Evolutionary conservation across 37 sponge, comb jelly and placozoan genomes (phyloP).

Genomic region (Halisarca cf. caerulea): DNA sequence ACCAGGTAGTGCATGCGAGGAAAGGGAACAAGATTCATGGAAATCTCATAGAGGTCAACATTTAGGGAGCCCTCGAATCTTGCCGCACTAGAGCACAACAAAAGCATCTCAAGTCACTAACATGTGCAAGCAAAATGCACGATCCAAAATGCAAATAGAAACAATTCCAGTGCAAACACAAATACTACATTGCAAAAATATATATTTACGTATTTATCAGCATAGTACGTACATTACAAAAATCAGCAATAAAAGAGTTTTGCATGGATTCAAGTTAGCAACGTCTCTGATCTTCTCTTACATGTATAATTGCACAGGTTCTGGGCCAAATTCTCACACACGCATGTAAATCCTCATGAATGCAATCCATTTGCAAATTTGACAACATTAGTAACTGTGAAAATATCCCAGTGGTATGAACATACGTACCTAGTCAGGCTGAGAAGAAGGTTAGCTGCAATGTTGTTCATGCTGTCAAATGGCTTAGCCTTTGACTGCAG

Average conservation of each 20-base stretch:
- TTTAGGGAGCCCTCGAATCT: conserved; percentile 98
- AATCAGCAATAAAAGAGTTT: no score
- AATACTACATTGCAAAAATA: not conserved
- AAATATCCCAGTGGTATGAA: not conserved
- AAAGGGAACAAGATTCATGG: conserved; percentile 98
- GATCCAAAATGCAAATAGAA: no score
- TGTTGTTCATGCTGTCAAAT: conserved; percentile 97
- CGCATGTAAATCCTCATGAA: conserved; percentile 4
- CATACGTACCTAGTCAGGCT: conserved; percentile 81
- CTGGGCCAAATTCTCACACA: not conserved
- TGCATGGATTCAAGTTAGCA: no score
- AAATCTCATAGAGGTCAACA: conserved; percentile 98
- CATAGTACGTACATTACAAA: no score
- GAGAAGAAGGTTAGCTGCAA: conserved; percentile 94
- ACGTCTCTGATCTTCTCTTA: no score
- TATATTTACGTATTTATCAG: conserved; percentile 15
- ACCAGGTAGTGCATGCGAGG: conserved; percentile 95
- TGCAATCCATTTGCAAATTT: no score
- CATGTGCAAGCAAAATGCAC: no score
- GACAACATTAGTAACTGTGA: no score
- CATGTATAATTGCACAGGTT: no score
- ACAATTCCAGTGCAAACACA: no score
- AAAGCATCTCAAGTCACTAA: no score
- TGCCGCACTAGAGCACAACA: no score
- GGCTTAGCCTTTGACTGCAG: conserved; percentile 54